Conservation (phyloP, 2,113 vertebrate genomes). For the Odontophorus gujanensis region DNA sequence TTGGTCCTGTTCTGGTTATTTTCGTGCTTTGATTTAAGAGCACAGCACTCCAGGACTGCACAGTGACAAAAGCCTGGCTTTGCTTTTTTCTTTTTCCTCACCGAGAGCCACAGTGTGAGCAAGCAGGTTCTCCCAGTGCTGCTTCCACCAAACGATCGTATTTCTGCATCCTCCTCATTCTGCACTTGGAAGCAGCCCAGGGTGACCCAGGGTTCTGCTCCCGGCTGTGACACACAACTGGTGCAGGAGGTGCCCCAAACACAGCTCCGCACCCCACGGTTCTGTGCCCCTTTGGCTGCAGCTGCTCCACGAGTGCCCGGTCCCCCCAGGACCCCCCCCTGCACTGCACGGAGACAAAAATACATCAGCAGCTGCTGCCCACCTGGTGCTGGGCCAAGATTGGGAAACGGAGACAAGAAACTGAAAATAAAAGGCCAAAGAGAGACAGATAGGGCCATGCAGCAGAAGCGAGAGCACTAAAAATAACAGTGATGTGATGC, state of each 20-base stretch:
- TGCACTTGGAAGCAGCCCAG: too few species aligned
- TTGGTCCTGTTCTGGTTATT: constrained; percentile 39
- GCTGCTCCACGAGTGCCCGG: background rate
- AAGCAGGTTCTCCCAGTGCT: too few species aligned
- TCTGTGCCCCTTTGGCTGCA: background rate
- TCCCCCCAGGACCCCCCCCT: accelerated
- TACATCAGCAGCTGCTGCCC: constrained; percentile 57
- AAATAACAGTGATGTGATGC: background rate
- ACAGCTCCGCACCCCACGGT: background rate
- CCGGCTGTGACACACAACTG: too few species aligned
- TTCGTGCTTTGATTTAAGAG: constrained; percentile 54
- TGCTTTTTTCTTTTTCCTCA: too few species aligned
- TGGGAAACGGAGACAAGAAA: constrained; percentile 33
- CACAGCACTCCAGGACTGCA: background rate
- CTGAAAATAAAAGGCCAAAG: constrained; percentile 36
- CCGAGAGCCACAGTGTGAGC: too few species aligned
- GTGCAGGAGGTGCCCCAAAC: background rate
- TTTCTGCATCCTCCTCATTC: too few species aligned
- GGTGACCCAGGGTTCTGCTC: too few species aligned
- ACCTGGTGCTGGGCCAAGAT: background rate
- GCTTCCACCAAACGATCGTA: too few species aligned
- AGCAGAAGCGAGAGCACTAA: background rate
- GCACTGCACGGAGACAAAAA: constrained; percentile 5
- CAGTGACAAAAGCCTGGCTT: background rate
- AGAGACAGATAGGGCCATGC: background rate